Base-by-base conservation (phyloP, 2,888 invertebrate species). In the Orchesellides sinensis region DNA sequence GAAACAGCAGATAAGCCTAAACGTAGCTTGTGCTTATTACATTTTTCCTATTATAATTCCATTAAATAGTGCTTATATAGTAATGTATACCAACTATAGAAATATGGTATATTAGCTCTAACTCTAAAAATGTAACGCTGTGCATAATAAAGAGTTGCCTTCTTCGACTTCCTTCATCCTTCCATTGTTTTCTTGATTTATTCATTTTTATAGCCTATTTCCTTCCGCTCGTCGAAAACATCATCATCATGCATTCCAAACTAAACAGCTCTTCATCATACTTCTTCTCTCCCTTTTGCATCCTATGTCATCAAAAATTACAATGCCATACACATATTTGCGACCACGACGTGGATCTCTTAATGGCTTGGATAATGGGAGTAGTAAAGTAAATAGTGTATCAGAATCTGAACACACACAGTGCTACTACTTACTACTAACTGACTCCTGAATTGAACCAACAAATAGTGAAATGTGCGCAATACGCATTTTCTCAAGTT, bases 141-240 rank as follows among this genome's bases (percentile, higher is more conserved):
- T n/a, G n/a, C n/a, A n/a, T n/a, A n/a, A n/a, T n/a, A n/a, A n/a
- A n/a, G n/a, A n/a, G n/a, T n/a, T 61, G 14, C 61, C 49, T 27
- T 52, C 52, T 69, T 70, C 19, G 17, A n/a, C n/a, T 27, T 45
- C 52, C 17, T 61, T 45, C 59, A 61, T 59, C 35, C 72, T 45
- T 61, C 61, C 61, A 72, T 72, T 72, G 72, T 72, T 61, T 72
- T 59, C 40, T 63, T 66, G 19, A 56, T 35, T 68, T 63, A 47
- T n/a, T 70, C 56, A 32, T 27, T 66, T 78, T 80, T 80, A 80
- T 73, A 35, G 66, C 72, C 49, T 52, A 59, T 54, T 80, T 80
- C 80, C 80, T 80, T 80, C 80, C 80, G 54, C 47, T 72, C 17
- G 35, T 21, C 8, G 23, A 40, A 54, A 17, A 29, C 23, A 40